Evolutionary conservation across 2,888 invertebrate species (phyloP).

Genomic region (Cepaea hortensis): DNA sequence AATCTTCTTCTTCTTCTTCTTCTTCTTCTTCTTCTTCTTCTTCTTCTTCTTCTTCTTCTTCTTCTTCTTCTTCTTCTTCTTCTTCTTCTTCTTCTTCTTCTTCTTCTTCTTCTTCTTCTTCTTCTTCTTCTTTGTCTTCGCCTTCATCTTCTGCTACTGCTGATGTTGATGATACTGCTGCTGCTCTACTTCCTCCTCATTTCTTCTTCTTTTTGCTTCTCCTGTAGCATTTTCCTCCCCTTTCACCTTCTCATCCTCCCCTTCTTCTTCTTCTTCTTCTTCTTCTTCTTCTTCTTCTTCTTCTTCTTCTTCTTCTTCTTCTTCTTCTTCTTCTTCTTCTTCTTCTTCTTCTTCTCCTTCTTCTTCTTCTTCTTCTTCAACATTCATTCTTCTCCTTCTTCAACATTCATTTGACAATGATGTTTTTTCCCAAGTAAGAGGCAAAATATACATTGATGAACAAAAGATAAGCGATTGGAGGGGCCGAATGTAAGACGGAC

Average conservation of each 20-base stretch:
- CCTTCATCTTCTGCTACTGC: too few species aligned
- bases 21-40: not conserved
- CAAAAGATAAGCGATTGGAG: too few species aligned
- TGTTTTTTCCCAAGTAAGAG: not conserved
- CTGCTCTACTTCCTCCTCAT: too few species aligned
- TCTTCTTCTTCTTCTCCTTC: slow-evolving; percentile 5
- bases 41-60: not conserved
- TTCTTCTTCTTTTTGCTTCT: not conserved
- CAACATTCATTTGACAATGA: too few species aligned
- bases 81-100: not conserved
- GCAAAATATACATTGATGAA: too few species aligned
- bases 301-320: not conserved
- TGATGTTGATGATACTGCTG: too few species aligned
- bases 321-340: not conserved
- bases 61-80: not conserved
- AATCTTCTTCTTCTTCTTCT: not conserved
- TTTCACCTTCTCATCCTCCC: not conserved
- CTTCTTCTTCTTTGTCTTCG: too few species aligned
- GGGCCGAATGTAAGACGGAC: too few species aligned
- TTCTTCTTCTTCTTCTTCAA: not conserved
- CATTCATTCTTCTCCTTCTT: not conserved
- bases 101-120: too few species aligned
- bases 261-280: not conserved
- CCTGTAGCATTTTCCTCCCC: not conserved
- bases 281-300: not conserved